Evolutionary conservation across 2,888 invertebrate species (phyloP), one percentile per base, ranked within the genome.

Genomic region (Drosophila pseudotakahashii): DNA sequence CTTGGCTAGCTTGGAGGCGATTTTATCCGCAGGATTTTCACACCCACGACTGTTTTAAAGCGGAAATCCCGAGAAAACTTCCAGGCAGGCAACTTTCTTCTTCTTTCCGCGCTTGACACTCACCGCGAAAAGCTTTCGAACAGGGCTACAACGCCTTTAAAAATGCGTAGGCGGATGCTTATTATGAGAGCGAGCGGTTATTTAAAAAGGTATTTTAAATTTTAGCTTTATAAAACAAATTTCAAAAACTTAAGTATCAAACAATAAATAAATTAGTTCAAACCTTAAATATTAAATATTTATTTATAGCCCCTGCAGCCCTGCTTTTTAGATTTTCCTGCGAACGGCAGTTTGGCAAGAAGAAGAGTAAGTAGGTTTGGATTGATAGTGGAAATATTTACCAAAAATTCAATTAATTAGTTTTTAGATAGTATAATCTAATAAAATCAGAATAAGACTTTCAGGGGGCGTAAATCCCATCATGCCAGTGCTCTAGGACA

Each of bases 51-150:
- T n/a, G 7, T 37, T 60, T 60, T 36, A 23, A 34, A 26, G 42
- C 54, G 52, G 47, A 70, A 59, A 58, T 42, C 41, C 51, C 30
- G 37, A 58, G 45, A 69, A 69, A 69, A 69, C 60, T 59, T 69
- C 71, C 69, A 69, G 60, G 60, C 71, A 70, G 70, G 71, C 71
- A 70, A 50, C 26, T 54, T 16, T 52, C 70, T 70, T 44, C 66
- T 67, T 67, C 66, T 67, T 54, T 9, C 42, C 52, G 19, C 39
- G 54, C 5, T 7, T 34, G 58, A 36, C 69, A 69, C 6, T 70
- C 59, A 14, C 70, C 16, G 14, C 59, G 58, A 26, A 13, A 32
- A 69, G 59, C 53, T 48, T 48, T 59, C 19, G 5, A 19, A 16
- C 48, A 48, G 48, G 48, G 48, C 13, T 34, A 13, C 48, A 48